phyloP scores from a whole-genome alignment of 2,888 invertebrate genomes.

The Microplitis deprimator region DNA sequence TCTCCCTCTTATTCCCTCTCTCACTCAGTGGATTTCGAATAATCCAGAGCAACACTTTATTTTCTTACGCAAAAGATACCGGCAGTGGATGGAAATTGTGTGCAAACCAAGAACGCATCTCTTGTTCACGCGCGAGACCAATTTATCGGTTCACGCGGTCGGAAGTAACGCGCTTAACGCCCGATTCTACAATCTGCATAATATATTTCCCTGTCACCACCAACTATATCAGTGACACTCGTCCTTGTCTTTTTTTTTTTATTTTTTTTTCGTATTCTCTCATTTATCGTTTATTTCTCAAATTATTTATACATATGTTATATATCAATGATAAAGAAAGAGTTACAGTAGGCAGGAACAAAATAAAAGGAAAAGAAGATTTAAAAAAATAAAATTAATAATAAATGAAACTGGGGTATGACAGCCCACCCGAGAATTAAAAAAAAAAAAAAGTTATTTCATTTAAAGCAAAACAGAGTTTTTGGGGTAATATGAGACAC shows the following conservation, averaged over 20 bases:
- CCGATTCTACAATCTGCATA: constrained; percentile 22
- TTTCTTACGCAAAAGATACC: constrained; percentile 57
- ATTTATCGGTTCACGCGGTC: constrained; percentile 35
- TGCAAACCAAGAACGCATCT: constrained; percentile 46
- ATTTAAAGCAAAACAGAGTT: too few relatives aligned
- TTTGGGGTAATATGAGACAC: too few relatives aligned
- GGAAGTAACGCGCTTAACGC: constrained; percentile 32
- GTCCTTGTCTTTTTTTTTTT: neutral
- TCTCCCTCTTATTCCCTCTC: constrained; percentile 35
- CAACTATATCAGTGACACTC: neutral
- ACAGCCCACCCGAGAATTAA: too few relatives aligned
- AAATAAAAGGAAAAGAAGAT: too few relatives aligned
- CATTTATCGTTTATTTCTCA: neutral
- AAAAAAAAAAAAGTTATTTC: too few relatives aligned
- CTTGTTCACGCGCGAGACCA: constrained; percentile 42
- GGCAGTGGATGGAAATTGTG: constrained; percentile 47
- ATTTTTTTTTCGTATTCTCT: neutral
- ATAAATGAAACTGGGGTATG: too few relatives aligned
- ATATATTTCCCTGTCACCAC: constrained; percentile 23
- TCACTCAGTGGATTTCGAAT: constrained; percentile 29
- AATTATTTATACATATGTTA: neutral
- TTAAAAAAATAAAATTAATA: too few relatives aligned
- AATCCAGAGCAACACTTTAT: constrained; percentile 55
- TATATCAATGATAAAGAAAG: neutral
- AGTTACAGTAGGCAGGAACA: neutral